phyloP scores from a whole-genome alignment of 2,113 vertebrate species.

The Phycodurus eques region DNA sequence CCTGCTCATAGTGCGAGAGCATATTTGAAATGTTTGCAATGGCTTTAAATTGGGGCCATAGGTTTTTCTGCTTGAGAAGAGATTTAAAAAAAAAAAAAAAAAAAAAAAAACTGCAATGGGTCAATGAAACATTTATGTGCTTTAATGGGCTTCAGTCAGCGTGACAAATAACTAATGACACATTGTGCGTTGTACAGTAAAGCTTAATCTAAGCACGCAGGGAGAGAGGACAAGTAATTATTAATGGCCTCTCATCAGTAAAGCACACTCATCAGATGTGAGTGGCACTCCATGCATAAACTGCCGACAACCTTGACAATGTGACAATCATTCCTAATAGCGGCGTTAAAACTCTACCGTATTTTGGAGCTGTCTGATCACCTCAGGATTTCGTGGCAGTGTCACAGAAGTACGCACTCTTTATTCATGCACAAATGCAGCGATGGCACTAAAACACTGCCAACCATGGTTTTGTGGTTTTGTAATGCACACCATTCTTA shows the following conservation, averaged over 20 bases:
- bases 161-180: slow-evolving; percentile 7
- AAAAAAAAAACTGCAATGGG: slow-evolving; percentile 1
- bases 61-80: slow-evolving; percentile 23
- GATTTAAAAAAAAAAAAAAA: background rate
- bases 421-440: background rate
- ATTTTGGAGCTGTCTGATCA: slow-evolving; percentile 14
- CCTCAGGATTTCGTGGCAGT: background rate
- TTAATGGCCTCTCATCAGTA: slow-evolving; percentile 40
- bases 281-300: slow-evolving; percentile 14
- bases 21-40: background rate
- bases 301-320: background rate
- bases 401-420: background rate
- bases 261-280: slow-evolving; percentile 15
- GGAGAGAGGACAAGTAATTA: slow-evolving; percentile 36
- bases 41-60: slow-evolving; percentile 17
- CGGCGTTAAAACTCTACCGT: too few relatives aligned
- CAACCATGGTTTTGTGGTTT: slow-evolving; percentile 42
- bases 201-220: slow-evolving; percentile 31
- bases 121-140: slow-evolving; percentile 51
- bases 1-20: background rate
- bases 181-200: slow-evolving; percentile 18
- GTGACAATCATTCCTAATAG: background rate
- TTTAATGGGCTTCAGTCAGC: slow-evolving; percentile 31
- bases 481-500: slow-evolving; percentile 12
- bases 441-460: slow-evolving; percentile 31